Conservation (phyloP, 2,113 vertebrate species). For the Dolichotis patagonum region DNA sequence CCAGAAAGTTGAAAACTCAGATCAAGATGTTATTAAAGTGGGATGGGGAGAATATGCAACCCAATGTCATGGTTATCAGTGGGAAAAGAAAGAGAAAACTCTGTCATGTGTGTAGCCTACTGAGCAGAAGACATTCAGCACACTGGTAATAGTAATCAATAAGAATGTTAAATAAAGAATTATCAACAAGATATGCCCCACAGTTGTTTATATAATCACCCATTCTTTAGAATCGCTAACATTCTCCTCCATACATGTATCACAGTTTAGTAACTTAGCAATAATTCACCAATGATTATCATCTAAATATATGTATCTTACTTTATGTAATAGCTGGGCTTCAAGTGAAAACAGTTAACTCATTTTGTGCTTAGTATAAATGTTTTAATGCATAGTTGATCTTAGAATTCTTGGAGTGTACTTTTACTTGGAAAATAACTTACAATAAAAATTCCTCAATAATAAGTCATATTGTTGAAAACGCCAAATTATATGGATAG, state of each 20-base stretch:
- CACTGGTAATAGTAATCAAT: neutral
- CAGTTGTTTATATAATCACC: neutral
- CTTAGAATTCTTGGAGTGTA: neutral
- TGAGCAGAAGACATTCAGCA: neutral
- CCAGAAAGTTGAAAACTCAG: neutral
- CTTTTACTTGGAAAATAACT: neutral
- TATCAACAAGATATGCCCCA: neutral
- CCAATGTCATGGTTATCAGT: neutral
- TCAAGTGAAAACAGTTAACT: neutral
- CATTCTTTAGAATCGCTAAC: neutral
- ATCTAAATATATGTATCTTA: neutral
- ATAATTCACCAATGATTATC: neutral
- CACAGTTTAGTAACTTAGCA: neutral
- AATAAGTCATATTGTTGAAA: neutral
- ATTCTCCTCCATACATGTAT: neutral
- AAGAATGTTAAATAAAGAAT: conserved; percentile 14
- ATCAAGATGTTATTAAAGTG: neutral
- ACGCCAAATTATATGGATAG: neutral
- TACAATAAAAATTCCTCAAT: neutral
- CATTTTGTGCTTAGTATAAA: neutral
- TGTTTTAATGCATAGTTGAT: neutral
- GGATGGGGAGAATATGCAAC: neutral
- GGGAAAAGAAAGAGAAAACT: neutral
- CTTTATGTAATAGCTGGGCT: neutral
- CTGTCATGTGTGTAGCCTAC: neutral